Percentiles rank a stretch among this genome's conserved stretches.
These are phyloP conservation scores for Physella acuta DNA, from an alignment of 1,140 invertebrate species.

Conservation along the genomic window DNA sequence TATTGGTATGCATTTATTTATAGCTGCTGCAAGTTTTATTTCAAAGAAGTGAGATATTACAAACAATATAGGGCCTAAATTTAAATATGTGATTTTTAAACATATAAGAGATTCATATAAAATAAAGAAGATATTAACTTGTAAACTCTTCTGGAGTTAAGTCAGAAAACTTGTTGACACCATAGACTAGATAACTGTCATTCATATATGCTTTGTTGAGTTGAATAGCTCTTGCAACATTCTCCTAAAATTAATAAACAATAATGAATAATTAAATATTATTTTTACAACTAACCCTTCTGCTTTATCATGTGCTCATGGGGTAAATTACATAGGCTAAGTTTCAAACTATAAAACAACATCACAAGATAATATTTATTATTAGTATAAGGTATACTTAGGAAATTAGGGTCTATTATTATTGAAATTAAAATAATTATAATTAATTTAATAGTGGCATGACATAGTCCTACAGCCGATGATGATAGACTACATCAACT, in stretches of 20 bases:
- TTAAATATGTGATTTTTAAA: conserved; percentile 24
- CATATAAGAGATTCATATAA: neutral
- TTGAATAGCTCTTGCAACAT: conserved; percentile 66
- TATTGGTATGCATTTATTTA: neutral
- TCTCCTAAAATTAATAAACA: conserved; percentile 60
- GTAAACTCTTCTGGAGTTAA: conserved; percentile 73
- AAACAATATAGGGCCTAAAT: neutral
- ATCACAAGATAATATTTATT: too few relatives aligned
- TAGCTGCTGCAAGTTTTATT: neutral
- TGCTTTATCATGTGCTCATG: too few relatives aligned
- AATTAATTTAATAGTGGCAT: too few relatives aligned
- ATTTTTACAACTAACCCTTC: too few relatives aligned
- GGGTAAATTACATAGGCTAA: too few relatives aligned
- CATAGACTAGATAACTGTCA: conserved; percentile 69
- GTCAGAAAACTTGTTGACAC: conserved; percentile 75
- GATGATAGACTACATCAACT: too few relatives aligned
- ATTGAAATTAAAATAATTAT: too few relatives aligned
- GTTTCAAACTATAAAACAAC: too few relatives aligned
- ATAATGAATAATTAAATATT: too few relatives aligned
- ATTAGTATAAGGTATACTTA: too few relatives aligned
- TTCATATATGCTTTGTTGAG: conserved; percentile 66
- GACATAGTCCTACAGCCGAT: too few relatives aligned
- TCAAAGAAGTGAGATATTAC: neutral
- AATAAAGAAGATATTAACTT: conserved; percentile 35
- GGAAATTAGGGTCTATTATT: too few relatives aligned